Evolutionary conservation across 1,140 invertebrate genomes (phyloP), one percentile per base, ranked within the genome.

Genomic region (Armadillidium nasatum): DNA sequence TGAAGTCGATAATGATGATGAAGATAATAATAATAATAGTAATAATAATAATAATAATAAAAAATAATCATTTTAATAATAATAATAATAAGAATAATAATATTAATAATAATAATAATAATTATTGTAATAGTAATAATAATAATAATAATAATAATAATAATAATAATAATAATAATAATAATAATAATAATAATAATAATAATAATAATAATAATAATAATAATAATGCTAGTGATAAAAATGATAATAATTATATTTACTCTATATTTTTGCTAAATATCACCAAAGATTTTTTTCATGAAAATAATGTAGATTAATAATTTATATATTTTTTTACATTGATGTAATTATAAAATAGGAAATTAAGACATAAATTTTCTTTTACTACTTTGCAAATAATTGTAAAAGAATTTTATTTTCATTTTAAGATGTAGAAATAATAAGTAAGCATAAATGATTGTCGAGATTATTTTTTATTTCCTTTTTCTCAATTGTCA

Each of bases 161-260:
- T 66, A 66, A 66, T 66, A 22, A n/a, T 66, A n/a, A 66, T 66
- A 22, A n/a, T 66, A 22, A n/a, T 66, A n/a, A n/a, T 66, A 66
- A 66, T 66, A 66, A 66, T 66, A n/a, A 66, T 66, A 66, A 66
- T 22, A 66, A n/a, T 22, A 66, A 66, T n/a, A 22, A n/a, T n/a
- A 66, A n/a, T n/a, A n/a, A n/a, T 66, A n/a, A 66, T 66, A n/a
- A 66, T n/a, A 66, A 22, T 66, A n/a, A 66, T n/a, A 70, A 54
- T 22, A 21, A 19, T 13, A 46, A n/a, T 46, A n/a, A 66, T 66
- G 7, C 1, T 66, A 66, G 7, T 66, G 7, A n/a, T 66, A 66
- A 66, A 2, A 22, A n/a, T n/a, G 7, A 22, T 66, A 66, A 66
- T 66, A n/a, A 22, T 66, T 3, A 66, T 66, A 66, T 3, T n/a